Conservation (phyloP, 1,140 invertebrate genomes). For the Maconellicoccus hirsutus region DNA sequence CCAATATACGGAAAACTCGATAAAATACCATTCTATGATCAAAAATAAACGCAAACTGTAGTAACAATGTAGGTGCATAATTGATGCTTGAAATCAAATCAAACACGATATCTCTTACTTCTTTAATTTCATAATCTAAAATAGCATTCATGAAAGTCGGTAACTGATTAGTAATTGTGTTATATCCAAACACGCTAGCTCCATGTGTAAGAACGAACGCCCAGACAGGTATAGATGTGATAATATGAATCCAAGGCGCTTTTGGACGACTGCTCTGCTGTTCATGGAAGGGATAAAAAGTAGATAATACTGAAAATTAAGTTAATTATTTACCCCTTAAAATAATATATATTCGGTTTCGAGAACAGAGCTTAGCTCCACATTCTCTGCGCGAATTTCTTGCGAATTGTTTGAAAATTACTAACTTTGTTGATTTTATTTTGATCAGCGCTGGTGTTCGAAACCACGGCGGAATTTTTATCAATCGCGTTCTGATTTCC, state of each 20-base stretch:
- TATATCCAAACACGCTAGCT: slow-evolving; percentile 87
- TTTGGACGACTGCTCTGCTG: slow-evolving; percentile 27
- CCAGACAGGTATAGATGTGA: slow-evolving; percentile 77
- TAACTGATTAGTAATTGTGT: slow-evolving; percentile 84
- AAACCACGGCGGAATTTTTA: too few relatives aligned
- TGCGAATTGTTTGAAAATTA: too few relatives aligned
- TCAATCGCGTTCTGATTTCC: too few relatives aligned
- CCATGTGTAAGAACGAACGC: slow-evolving; percentile 83
- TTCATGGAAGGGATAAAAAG: slow-evolving; percentile 8
- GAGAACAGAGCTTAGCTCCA: background rate
- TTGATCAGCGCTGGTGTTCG: too few relatives aligned
- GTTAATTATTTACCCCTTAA: slow-evolving; percentile 4
- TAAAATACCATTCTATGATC: slow-evolving; percentile 64
- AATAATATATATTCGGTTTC: background rate
- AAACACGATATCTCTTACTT: slow-evolving; percentile 45
- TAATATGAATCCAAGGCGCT: slow-evolving; percentile 67
- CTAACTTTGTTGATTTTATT: too few relatives aligned
- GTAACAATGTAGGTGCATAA: too few relatives aligned
- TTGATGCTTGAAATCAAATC: too few relatives aligned
- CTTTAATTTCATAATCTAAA: slow-evolving; percentile 73
- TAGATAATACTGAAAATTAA: slow-evolving; percentile 10
- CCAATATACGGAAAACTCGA: slow-evolving; percentile 79
- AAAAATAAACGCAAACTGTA: too few relatives aligned
- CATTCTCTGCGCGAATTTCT: too few relatives aligned
- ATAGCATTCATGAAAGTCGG: slow-evolving; percentile 90